These are phyloP conservation scores for Spinibarbus caldwelli DNA, from an alignment of 2,797 vertebrate genomes.

Conservation along the genomic window DNA sequence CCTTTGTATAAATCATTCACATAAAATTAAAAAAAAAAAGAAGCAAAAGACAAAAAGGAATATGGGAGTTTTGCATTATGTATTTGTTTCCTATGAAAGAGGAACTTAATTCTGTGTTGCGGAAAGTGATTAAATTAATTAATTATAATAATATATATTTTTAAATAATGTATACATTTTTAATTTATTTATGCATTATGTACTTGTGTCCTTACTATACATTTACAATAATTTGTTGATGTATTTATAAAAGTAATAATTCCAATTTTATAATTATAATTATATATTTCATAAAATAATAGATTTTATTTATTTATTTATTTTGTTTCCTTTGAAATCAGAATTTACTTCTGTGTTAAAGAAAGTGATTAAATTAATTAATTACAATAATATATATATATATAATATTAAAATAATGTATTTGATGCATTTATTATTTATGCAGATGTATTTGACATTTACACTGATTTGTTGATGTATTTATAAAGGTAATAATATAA, in stretches of 20 bases:
- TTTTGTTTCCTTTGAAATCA: background rate
- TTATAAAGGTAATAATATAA: too few species aligned
- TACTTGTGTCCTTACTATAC: background rate
- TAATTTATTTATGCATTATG: background rate
- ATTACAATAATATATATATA: too few species aligned
- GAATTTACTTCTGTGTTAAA: background rate
- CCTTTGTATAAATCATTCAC: background rate
- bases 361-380: background rate
- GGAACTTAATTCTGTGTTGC: background rate
- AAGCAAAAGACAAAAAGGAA: too few species aligned
- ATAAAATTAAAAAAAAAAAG: background rate
- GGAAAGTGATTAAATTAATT: background rate
- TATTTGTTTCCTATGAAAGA: background rate
- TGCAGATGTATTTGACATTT: too few species aligned
- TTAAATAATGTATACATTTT: background rate
- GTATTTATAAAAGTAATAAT: background rate
- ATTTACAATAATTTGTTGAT: background rate
- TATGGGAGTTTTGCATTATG: background rate
- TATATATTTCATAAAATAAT: background rate
- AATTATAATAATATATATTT: background rate
- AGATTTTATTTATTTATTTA: background rate
- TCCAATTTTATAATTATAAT: too few species aligned
- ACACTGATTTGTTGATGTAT: too few species aligned
- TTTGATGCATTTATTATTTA: background rate
- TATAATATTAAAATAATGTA: background rate